Evolutionary conservation across 2,888 invertebrate species (phyloP).

Genomic region (Homarus gammarus): DNA sequence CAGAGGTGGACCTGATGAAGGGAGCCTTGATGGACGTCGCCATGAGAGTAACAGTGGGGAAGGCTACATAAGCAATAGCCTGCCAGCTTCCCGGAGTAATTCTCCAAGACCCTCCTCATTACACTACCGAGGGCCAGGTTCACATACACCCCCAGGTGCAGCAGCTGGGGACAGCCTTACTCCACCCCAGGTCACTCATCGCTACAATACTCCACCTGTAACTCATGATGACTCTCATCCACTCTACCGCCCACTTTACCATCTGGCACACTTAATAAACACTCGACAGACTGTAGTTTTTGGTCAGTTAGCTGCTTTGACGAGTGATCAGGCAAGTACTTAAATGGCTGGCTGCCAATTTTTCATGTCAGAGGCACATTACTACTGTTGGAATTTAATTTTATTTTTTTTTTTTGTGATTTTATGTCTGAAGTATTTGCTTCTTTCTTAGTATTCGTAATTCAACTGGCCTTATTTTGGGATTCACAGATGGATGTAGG

Average conservation of each 20-base stretch:
- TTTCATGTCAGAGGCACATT: background rate
- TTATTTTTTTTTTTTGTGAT: background rate
- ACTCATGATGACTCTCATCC: slow-evolving; percentile 62
- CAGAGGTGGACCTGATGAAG: slow-evolving; percentile 48
- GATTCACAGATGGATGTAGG: slow-evolving; percentile 48
- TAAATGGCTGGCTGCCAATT: too few relatives aligned
- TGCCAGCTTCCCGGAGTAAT: slow-evolving; percentile 56
- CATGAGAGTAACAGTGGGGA: slow-evolving; percentile 53
- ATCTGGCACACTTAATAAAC: slow-evolving; percentile 72
- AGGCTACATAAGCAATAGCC: slow-evolving; percentile 49
- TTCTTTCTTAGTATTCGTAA: background rate
- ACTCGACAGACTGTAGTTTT: slow-evolving; percentile 67
- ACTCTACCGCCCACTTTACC: slow-evolving; percentile 56
- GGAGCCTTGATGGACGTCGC: slow-evolving; percentile 43
- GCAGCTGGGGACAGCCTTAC: slow-evolving; percentile 55
- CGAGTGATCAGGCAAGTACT: slow-evolving; percentile 70
- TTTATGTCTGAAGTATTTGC: background rate
- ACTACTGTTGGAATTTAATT: background rate
- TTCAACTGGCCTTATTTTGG: background rate
- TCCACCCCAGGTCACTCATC: slow-evolving; percentile 52
- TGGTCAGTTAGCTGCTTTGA: slow-evolving; percentile 68
- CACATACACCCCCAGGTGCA: slow-evolving; percentile 62
- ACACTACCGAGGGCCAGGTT: slow-evolving; percentile 52
- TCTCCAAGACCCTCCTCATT: slow-evolving; percentile 45
- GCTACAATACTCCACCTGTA: slow-evolving; percentile 60